Evolutionary conservation across 2,113 vertebrate genomes (phyloP).

Genomic region (Seriola dumerili): DNA sequence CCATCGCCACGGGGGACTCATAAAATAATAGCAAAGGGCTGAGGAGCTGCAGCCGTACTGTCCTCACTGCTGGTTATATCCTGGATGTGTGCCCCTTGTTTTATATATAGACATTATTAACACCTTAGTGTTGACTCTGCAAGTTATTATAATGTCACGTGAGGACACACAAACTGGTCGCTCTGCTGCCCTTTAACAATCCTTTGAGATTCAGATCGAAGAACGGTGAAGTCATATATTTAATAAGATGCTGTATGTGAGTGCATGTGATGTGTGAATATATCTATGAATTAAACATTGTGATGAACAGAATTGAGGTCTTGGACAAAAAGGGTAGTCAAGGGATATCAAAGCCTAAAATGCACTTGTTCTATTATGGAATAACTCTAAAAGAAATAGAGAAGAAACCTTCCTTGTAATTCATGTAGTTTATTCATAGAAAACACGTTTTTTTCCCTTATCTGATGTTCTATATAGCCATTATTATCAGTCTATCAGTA

Average conservation of each 20-base stretch:
- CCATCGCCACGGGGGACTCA: slow-evolving; percentile 42
- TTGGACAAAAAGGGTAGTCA: not conserved
- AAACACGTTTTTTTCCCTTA: not conserved
- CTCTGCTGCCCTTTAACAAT: slow-evolving; percentile 28
- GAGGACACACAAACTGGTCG: slow-evolving; percentile 1
- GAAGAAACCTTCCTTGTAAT: not conserved
- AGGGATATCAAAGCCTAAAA: not conserved
- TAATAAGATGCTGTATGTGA: slow-evolving; percentile 27
- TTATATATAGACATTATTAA: slow-evolving; percentile 53
- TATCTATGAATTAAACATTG: slow-evolving; percentile 57
- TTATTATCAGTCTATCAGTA: not conserved
- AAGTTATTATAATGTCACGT: slow-evolving; percentile 21
- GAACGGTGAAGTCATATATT: slow-evolving; percentile 32
- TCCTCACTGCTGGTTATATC: slow-evolving; percentile 34
- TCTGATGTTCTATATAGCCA: not conserved
- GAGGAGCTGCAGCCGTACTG: slow-evolving; percentile 26
- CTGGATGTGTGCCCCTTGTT: slow-evolving; percentile 25
- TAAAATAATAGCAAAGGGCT: slow-evolving; percentile 62
- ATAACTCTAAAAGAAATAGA: not conserved
- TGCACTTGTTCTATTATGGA: not conserved
- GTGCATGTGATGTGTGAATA: slow-evolving; percentile 24
- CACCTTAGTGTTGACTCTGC: slow-evolving; percentile 63
- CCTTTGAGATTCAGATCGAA: slow-evolving; percentile 36
- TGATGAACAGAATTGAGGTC: slow-evolving; percentile 26
- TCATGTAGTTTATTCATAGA: not conserved